phyloP scores from a whole-genome alignment of 2,888 invertebrate species.

The Patella pellucida region DNA sequence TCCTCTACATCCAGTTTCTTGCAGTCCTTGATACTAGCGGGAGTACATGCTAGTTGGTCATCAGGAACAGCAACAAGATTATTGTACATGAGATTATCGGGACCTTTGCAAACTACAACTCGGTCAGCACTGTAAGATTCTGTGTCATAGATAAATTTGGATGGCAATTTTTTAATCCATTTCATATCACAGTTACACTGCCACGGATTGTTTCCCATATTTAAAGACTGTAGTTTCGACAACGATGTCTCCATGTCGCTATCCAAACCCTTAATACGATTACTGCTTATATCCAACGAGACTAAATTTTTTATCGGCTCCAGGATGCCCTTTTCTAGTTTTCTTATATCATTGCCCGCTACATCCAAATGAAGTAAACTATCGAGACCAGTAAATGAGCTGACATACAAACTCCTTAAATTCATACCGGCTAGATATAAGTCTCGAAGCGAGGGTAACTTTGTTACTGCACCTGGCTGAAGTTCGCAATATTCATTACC shows the following conservation, averaged over 20 bases:
- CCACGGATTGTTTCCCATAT: conserved; percentile 44
- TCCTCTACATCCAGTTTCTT: conserved; percentile 26
- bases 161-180: conserved; percentile 42
- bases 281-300: conserved; percentile 42
- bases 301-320: conserved; percentile 30
- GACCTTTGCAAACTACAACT: conserved; percentile 43
- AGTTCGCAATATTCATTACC: conserved; percentile 39
- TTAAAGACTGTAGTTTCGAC: conserved; percentile 35
- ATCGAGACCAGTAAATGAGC: conserved; percentile 34
- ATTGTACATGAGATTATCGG: conserved; percentile 34
- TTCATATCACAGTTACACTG: conserved; percentile 47
- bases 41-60: conserved; percentile 38
- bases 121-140: conserved; percentile 21
- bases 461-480: conserved; percentile 34
- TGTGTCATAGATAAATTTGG: conserved; percentile 27
- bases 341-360: conserved; percentile 35
- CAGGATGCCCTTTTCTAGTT: conserved; percentile 33
- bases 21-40: conserved; percentile 42
- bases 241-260: conserved; percentile 36
- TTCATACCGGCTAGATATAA: conserved; percentile 35
- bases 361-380: conserved; percentile 40
- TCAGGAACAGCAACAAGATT: conserved; percentile 39
- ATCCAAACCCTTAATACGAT: conserved; percentile 39
- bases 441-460: conserved; percentile 22
- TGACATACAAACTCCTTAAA: conserved; percentile 31